phyloP scores from a whole-genome alignment of 2,888 invertebrate species.

The Pristionchus fissidentatus region DNA sequence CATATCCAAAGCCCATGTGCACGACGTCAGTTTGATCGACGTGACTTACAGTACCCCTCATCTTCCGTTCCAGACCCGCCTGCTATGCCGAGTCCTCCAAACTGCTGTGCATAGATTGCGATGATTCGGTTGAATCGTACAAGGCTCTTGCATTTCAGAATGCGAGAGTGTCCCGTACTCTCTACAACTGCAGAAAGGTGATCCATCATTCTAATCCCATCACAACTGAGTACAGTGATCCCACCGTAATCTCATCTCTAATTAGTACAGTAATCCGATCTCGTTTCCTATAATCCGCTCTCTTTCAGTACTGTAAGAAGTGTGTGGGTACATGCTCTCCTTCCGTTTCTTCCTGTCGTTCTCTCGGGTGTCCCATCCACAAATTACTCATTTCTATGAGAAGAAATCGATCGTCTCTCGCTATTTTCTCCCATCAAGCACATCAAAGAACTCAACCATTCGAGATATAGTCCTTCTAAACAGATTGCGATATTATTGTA shows the following conservation, averaged over 20 bases:
- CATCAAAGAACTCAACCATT: neutral
- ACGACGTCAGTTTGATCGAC: neutral
- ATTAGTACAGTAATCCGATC: neutral
- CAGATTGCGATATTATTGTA: neutral
- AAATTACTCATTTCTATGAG: slow-evolving; percentile 14
- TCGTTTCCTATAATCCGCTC: neutral
- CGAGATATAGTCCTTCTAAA: neutral
- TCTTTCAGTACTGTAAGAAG: slow-evolving; percentile 10
- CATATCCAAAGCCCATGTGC: slow-evolving; percentile 47
- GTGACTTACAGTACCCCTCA: neutral
- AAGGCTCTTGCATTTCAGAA: neutral
- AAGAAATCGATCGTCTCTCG: neutral
- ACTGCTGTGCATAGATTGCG: neutral
- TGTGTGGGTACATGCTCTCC: slow-evolving; percentile 13
- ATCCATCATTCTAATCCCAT: no score
- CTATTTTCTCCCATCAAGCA: neutral
- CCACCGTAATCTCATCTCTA: neutral
- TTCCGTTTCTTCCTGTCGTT: slow-evolving; percentile 23
- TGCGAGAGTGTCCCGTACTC: neutral
- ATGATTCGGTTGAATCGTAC: neutral
- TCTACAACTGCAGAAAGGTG: neutral
- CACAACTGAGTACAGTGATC: no score
- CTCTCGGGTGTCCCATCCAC: slow-evolving; percentile 27
- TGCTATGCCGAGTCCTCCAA: neutral
- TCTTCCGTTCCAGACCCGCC: neutral